Evolutionary conservation across 1,140 invertebrate genomes (phyloP).

Genomic region (Psilanteris sp.): DNA sequence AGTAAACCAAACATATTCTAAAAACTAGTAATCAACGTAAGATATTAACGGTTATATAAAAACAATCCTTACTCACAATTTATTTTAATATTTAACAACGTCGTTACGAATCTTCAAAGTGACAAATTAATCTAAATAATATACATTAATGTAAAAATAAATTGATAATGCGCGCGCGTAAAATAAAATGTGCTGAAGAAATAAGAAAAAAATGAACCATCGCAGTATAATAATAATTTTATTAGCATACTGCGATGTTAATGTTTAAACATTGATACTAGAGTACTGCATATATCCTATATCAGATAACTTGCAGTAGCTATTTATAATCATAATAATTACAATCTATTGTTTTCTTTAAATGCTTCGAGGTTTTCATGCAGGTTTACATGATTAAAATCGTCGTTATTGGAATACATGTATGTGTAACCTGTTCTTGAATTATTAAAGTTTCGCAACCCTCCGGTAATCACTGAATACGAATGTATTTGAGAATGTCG

Average conservation of each 20-base stretch:
- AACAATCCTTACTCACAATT: no score
- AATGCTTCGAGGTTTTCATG: constrained; percentile 58
- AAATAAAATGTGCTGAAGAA: constrained; percentile 26
- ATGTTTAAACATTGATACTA: constrained; percentile 31
- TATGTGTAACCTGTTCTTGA: constrained; percentile 15
- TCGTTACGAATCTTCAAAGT: constrained; percentile 10
- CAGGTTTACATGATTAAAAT: constrained; percentile 44
- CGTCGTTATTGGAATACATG: constrained; percentile 30
- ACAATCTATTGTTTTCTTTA: constrained; percentile 58
- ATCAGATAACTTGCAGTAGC: constrained; percentile 32
- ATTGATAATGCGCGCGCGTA: constrained; percentile 9
- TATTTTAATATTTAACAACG: no score
- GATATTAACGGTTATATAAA: no score
- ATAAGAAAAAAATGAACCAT: constrained; percentile 15
- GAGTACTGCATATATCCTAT: constrained; percentile 19
- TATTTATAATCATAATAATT: constrained; percentile 54
- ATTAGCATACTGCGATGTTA: constrained; percentile 42
- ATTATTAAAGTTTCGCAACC: constrained; percentile 15
- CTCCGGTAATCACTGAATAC: neutral
- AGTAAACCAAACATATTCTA: no score
- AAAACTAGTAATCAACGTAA: no score
- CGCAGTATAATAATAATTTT: constrained; percentile 42
- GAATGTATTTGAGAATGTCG: constrained; percentile 7
- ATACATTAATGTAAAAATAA: constrained; percentile 15
- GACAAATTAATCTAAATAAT: constrained; percentile 8